These are phyloP conservation scores for Deilephila porcellus DNA, from an alignment of 2,888 invertebrate genomes.

Conservation along the genomic window DNA sequence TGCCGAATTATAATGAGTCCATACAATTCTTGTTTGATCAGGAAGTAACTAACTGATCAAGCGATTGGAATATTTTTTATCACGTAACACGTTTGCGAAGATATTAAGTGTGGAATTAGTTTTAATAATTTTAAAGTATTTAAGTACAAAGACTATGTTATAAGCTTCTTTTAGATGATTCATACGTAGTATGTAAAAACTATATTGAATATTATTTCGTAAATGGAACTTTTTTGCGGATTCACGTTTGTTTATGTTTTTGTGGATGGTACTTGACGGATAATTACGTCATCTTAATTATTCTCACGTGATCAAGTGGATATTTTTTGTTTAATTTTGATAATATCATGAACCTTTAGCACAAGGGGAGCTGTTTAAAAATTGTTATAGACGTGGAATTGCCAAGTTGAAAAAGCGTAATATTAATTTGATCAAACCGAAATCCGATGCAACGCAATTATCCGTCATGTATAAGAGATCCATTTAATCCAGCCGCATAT, in stretches of 20 bases:
- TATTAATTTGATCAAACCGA: too few species aligned
- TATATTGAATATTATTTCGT: background rate
- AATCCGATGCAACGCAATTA: background rate
- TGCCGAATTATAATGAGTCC: background rate
- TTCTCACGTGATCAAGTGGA: background rate
- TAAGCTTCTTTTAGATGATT: slow-evolving; percentile 14
- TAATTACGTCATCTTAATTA: background rate
- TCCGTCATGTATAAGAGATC: background rate
- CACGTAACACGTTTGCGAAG: background rate
- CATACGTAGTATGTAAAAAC: background rate
- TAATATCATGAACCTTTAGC: too few species aligned
- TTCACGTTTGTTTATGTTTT: background rate
- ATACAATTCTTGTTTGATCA: slow-evolving; percentile 1
- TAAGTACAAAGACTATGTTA: slow-evolving; percentile 29
- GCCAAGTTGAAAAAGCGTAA: too few species aligned
- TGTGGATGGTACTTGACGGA: background rate
- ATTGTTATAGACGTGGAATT: too few species aligned
- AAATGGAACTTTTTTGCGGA: background rate
- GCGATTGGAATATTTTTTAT: slow-evolving; percentile 16
- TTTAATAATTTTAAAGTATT: slow-evolving; percentile 19
- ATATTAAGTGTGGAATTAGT: background rate
- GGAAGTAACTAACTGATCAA: background rate
- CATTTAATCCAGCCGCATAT: background rate
- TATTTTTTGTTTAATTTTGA: background rate
- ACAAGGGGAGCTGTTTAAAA: too few species aligned